Evolutionary conservation across 2,797 vertebrate species (phyloP).

Genomic region (Spatula versicolor): DNA sequence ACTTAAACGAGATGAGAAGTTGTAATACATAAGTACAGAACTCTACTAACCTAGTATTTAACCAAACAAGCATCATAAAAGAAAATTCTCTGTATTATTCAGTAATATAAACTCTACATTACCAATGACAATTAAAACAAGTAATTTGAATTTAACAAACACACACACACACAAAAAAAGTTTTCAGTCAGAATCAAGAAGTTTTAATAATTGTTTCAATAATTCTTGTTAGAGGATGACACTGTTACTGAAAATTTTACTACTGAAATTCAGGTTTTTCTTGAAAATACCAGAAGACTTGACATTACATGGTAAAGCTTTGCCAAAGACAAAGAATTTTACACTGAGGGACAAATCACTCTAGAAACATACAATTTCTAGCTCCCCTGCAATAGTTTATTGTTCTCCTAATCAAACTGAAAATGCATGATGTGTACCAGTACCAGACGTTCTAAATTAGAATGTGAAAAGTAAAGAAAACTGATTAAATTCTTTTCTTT

Average conservation of each 20-base stretch:
- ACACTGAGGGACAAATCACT: not conserved
- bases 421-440: not conserved
- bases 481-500: not conserved
- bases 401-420: not conserved
- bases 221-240: not conserved
- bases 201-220: not conserved
- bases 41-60: not conserved
- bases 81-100: not conserved
- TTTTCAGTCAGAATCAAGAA: not conserved
- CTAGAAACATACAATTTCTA: not conserved
- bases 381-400: not conserved
- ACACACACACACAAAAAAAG: accelerated
- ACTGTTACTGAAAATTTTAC: not conserved
- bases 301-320: not conserved
- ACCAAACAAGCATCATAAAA: not conserved
- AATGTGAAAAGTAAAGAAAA: not conserved
- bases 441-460: not conserved
- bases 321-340: not conserved
- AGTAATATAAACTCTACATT: not conserved
- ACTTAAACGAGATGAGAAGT: not conserved
- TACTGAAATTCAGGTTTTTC: not conserved
- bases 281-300: not conserved
- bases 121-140: not conserved
- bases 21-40: not conserved
- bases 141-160: not conserved